These are phyloP conservation scores for Scaeva pyrastri DNA, from an alignment of 2,888 invertebrate species.

Conservation along the genomic window DNA sequence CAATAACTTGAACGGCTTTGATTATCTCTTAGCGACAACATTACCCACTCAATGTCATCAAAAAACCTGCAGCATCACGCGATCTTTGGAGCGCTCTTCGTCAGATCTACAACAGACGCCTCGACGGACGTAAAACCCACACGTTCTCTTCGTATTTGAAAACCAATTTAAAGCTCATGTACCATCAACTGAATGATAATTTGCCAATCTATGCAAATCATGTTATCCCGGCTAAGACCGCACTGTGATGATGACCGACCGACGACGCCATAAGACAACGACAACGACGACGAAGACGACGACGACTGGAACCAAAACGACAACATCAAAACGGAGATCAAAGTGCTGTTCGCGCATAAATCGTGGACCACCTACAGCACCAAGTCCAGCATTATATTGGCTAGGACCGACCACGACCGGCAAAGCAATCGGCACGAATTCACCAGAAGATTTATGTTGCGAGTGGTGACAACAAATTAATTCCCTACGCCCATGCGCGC, in stretches of 20 bases:
- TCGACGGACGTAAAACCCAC: not conserved
- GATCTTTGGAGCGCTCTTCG: not conserved
- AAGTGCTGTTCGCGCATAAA: constrained; percentile 72
- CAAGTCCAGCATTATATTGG: not conserved
- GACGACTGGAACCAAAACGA: constrained; percentile 28
- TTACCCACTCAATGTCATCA: constrained; percentile 56
- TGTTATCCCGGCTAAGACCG: constrained; percentile 58
- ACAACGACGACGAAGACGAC: constrained; percentile 1
- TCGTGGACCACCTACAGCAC: constrained; percentile 65
- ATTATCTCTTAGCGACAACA: constrained; percentile 54
- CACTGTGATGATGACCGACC: constrained; percentile 1
- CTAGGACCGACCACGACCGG: not conserved
- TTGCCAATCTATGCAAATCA: constrained; percentile 73
- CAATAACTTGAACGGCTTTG: constrained; percentile 3
- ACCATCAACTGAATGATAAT: constrained; percentile 50
- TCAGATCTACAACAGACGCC: not conserved
- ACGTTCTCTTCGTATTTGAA: constrained; percentile 41
- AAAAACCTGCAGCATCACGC: constrained; percentile 34
- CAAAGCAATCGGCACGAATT: constrained; percentile 63
- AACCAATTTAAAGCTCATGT: constrained; percentile 75
- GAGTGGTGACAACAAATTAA: constrained; percentile 83
- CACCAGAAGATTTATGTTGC: constrained; percentile 79
- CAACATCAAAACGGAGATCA: constrained; percentile 63
- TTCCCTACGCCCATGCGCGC: constrained; percentile 79
- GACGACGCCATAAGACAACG: constrained; percentile 32